These are phyloP conservation scores for Dasypus novemcinctus DNA, from an alignment of 2,113 vertebrate genomes.

Conservation along the genomic window DNA sequence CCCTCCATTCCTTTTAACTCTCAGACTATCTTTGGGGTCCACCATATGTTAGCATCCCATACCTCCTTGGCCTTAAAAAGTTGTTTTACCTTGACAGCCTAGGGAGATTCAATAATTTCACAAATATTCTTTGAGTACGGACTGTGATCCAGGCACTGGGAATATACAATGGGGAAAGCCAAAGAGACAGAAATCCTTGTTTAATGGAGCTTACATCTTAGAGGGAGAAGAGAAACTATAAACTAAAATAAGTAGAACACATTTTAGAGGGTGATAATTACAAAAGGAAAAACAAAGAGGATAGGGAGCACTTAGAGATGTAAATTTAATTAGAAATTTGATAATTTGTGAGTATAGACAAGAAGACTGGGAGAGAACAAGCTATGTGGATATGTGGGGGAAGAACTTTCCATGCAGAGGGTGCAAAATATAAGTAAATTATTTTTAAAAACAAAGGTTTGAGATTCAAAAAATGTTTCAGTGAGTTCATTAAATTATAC, in stretches of 20 bases:
- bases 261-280: not conserved
- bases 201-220: not conserved
- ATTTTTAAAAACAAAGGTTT: not conserved
- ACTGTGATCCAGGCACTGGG: not conserved
- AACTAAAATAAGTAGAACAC: not conserved
- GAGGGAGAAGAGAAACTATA: not conserved
- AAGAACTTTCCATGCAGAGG: not conserved
- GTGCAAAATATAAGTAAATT: not conserved
- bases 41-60: not conserved
- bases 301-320: not conserved
- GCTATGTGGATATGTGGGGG: not conserved
- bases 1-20: not conserved
- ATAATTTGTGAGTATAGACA: not conserved
- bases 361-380: not conserved
- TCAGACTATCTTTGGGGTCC: not conserved
- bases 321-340: not conserved
- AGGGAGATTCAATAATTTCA: not conserved
- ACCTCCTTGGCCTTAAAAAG: not conserved
- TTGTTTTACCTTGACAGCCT: not conserved
- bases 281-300: not conserved
- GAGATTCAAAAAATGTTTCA: not conserved
- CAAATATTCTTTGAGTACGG: not conserved
- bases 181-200: not conserved
- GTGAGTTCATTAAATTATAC: not conserved
- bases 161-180: not conserved